Percentiles rank a stretch among this genome's conserved stretches.
phyloP scores from a whole-genome alignment of 2,113 vertebrate species.

The Callionymus lyra region DNA sequence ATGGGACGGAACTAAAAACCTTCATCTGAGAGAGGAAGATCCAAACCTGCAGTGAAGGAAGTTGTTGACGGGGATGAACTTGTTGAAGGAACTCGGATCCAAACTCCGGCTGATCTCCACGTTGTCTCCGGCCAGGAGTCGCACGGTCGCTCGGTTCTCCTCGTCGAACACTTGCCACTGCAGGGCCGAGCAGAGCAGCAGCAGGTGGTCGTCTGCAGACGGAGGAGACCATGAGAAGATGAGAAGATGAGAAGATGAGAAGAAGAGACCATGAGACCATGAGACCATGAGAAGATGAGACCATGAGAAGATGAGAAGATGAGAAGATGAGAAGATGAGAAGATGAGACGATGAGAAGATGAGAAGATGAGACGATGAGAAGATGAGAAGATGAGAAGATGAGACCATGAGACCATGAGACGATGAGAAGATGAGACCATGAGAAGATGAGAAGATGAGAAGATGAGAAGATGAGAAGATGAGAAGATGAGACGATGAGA shows the following conservation, averaged over 20 bases:
- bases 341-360: no score
- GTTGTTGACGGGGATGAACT: constrained; percentile 58
- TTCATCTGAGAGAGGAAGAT: no score
- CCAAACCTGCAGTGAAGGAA: constrained; percentile 64
- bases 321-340: neutral
- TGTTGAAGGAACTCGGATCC: constrained; percentile 52
- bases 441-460: neutral
- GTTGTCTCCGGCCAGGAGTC: constrained; percentile 57
- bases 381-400: neutral
- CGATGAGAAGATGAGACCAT: no score
- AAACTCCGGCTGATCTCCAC: constrained; percentile 61
- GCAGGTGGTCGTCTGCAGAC: constrained; percentile 64
- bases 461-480: neutral
- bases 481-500: no score
- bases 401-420: neutral
- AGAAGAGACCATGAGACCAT: neutral
- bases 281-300: neutral
- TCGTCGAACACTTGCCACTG: constrained; percentile 71
- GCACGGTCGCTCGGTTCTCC: constrained; percentile 53
- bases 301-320: no score
- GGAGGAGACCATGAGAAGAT: neutral
- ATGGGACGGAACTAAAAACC: no score
- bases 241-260: constrained; percentile 1
- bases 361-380: constrained; percentile 5
- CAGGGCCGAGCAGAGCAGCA: constrained; percentile 68